Evolutionary conservation across 2,113 vertebrate species (phyloP).

Genomic region (Phyllostomus discolor): DNA sequence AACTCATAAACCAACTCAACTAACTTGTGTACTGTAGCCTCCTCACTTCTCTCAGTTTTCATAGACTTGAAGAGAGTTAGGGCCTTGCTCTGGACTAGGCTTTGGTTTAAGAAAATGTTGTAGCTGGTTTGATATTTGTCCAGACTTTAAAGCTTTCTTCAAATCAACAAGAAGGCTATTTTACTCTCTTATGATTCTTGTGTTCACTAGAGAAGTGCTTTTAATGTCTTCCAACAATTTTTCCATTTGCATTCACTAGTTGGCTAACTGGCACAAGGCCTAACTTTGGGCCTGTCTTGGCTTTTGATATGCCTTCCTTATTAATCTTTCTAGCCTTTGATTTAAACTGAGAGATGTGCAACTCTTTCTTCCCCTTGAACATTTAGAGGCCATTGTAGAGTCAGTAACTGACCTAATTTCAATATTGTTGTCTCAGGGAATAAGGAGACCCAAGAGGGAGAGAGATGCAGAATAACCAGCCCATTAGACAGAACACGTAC

Average conservation of each 20-base stretch:
- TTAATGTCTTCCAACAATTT: neutral
- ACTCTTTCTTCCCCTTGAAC: neutral
- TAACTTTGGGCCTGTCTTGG: neutral
- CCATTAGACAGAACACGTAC: neutral
- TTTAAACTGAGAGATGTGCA: neutral
- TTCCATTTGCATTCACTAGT: neutral
- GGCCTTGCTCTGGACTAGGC: neutral
- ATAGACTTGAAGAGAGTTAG: neutral
- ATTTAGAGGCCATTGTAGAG: neutral
- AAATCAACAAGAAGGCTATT: neutral
- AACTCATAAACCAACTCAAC: neutral
- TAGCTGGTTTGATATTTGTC: neutral
- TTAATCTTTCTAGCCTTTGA: neutral
- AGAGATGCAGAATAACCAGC: neutral
- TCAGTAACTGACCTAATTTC: neutral
- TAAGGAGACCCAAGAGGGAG: neutral
- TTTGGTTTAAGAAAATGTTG: neutral
- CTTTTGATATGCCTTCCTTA: neutral
- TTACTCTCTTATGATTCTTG: neutral
- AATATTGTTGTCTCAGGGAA: neutral
- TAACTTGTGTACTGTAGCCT: neutral
- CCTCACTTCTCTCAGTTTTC: neutral
- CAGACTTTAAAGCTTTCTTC: neutral
- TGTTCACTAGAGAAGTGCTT: neutral
- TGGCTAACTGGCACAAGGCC: neutral